A percentile compares a stretch with the other conserved stretches of the same genome.
phyloP scores from a whole-genome alignment of 2,797 vertebrate genomes.

The Halcyon smyrnensis region DNA sequence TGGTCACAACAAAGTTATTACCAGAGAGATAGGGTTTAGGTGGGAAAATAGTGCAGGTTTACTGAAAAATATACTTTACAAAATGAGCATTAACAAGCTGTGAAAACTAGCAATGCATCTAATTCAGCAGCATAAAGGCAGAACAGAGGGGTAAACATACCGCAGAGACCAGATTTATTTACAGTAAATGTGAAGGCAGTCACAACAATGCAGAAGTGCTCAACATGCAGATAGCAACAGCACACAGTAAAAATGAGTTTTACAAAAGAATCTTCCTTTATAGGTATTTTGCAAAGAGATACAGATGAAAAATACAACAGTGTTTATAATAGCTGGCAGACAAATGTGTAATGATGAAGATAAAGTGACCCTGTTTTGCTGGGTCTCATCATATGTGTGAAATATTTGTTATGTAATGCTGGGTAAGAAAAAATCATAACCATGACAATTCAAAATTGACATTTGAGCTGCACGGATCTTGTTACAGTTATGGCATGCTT shows the following conservation, averaged over 20 bases:
- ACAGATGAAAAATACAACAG: not conserved
- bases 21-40: not conserved
- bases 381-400: not conserved
- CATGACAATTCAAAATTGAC: not conserved
- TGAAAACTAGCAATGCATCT: not conserved
- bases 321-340: not conserved
- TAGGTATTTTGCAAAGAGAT: not conserved
- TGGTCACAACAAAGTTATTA: not conserved
- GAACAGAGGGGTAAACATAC: not conserved
- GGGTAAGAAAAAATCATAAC: not conserved
- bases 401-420: not conserved
- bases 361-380: not conserved
- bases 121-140: not conserved
- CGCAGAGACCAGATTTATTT: slow-evolving; percentile 15
- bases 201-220: not conserved
- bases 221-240: not conserved
- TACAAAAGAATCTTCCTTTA: not conserved
- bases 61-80: not conserved
- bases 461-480: not conserved
- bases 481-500: not conserved
- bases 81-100: not conserved
- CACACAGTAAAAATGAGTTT: not conserved
- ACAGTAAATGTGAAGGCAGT: not conserved
- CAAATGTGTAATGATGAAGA: not conserved
- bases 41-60: not conserved